These are phyloP conservation scores for Arenaria interpres DNA, from an alignment of 2,113 vertebrate genomes.

Conservation along the genomic window DNA sequence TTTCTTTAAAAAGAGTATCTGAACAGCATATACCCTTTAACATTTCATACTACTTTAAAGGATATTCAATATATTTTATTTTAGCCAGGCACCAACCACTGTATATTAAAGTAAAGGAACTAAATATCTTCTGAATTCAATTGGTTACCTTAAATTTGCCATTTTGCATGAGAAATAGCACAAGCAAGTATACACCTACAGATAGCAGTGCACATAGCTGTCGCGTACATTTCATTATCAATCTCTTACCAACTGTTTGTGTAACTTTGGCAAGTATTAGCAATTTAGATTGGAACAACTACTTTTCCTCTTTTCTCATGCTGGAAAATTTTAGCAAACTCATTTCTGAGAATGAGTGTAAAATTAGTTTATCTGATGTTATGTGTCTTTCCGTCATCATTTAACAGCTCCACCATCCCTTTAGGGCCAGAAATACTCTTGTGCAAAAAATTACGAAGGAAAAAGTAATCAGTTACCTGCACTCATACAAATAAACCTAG, in stretches of 20 bases:
- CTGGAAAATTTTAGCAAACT: neutral
- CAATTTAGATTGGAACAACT: neutral
- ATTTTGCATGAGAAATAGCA: neutral
- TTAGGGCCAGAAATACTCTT: neutral
- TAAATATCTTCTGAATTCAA: conserved; percentile 27
- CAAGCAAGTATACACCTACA: neutral
- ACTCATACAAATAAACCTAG: neutral
- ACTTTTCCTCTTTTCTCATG: neutral
- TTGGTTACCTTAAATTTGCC: neutral
- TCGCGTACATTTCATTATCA: neutral
- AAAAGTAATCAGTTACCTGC: neutral
- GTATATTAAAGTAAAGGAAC: conserved; percentile 23
- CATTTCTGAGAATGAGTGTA: neutral
- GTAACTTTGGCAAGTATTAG: neutral
- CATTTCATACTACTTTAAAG: neutral
- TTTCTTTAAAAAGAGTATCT: neutral
- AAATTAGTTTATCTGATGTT: neutral
- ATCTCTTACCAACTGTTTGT: neutral
- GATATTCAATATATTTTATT: neutral
- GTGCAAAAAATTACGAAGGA: neutral
- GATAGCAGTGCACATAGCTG: neutral
- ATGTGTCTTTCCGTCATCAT: neutral
- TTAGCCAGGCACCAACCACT: neutral
- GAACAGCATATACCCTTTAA: neutral
- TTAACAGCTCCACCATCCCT: neutral